These are phyloP conservation scores for Gnatocerus cornutus DNA, from an alignment of 2,888 invertebrate species.

Conservation along the genomic window DNA sequence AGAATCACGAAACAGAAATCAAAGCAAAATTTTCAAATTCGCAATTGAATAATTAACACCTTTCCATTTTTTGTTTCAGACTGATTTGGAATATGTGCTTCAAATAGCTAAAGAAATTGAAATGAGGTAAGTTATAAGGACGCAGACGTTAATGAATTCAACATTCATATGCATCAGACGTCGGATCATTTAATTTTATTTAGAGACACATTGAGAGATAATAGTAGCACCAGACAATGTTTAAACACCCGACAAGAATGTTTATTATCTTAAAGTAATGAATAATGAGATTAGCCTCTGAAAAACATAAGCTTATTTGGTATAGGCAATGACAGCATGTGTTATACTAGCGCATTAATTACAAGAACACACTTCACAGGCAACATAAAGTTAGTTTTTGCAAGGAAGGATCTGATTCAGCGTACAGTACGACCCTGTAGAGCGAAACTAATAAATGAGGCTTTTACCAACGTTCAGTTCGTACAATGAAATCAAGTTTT, in stretches of 20 bases:
- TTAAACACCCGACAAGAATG: conserved; percentile 25
- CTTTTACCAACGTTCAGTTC: neutral
- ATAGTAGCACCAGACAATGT: conserved; percentile 26
- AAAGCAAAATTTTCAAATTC: no score
- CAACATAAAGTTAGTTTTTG: no score
- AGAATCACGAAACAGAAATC: no score
- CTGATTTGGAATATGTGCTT: conserved; percentile 83
- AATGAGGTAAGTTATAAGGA: conserved; percentile 74
- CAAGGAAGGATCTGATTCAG: no score
- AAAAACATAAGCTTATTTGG: neutral
- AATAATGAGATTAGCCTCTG: conserved; percentile 21
- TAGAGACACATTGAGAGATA: conserved; percentile 23
- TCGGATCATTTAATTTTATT: conserved; percentile 34
- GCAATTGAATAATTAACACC: no score
- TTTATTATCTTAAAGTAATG: conserved; percentile 20
- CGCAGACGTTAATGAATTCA: neutral
- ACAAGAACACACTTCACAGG: no score
- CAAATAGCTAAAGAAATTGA: conserved; percentile 85
- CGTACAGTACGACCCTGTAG: no score
- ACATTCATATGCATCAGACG: conserved; percentile 25
- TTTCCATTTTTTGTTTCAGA: conserved; percentile 72
- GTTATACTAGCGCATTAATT: neutral
- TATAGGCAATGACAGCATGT: neutral
- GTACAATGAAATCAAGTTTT: no score
- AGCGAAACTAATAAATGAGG: no score